A percentile compares a stretch with the other conserved stretches of the same genome.
Evolutionary conservation across 1,140 invertebrate genomes (phyloP).

Genomic region (Octopus sinensis): DNA sequence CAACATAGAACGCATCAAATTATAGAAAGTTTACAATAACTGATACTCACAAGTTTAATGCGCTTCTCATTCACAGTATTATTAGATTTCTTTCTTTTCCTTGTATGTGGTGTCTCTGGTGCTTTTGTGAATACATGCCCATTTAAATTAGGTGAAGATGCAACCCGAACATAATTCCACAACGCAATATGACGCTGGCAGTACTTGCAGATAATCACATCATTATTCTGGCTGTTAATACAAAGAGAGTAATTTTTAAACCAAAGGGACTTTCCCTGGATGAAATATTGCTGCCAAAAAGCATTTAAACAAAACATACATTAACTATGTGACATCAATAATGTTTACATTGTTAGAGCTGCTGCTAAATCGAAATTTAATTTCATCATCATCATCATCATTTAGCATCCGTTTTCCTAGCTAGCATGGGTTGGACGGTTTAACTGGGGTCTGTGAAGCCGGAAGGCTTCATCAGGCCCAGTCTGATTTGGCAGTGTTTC

Average conservation of each 20-base stretch:
- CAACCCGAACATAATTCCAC: slow-evolving; percentile 30
- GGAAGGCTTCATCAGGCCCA: too few species aligned
- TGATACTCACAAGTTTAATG: slow-evolving; percentile 15
- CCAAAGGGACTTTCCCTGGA: too few species aligned
- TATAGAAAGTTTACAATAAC: background rate
- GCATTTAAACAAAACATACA: background rate
- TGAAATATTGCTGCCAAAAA: background rate
- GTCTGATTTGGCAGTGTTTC: too few species aligned
- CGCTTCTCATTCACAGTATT: background rate
- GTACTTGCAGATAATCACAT: slow-evolving; percentile 30
- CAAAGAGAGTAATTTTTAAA: slow-evolving; percentile 17
- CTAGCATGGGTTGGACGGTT: too few species aligned
- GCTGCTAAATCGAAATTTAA: too few species aligned
- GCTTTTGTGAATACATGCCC: slow-evolving; percentile 17
- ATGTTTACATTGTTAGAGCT: background rate
- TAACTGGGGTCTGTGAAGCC: too few species aligned
- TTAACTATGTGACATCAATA: background rate
- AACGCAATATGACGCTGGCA: slow-evolving; percentile 38
- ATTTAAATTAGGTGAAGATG: background rate
- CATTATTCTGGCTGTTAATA: slow-evolving; percentile 3
- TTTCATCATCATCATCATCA: too few species aligned
- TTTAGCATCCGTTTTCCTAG: too few species aligned
- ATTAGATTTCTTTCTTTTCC: background rate
- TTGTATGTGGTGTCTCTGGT: background rate
- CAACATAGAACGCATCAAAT: background rate